Base-by-base conservation (phyloP, 2,797 vertebrate genomes). In the Myotis pilosus region DNA sequence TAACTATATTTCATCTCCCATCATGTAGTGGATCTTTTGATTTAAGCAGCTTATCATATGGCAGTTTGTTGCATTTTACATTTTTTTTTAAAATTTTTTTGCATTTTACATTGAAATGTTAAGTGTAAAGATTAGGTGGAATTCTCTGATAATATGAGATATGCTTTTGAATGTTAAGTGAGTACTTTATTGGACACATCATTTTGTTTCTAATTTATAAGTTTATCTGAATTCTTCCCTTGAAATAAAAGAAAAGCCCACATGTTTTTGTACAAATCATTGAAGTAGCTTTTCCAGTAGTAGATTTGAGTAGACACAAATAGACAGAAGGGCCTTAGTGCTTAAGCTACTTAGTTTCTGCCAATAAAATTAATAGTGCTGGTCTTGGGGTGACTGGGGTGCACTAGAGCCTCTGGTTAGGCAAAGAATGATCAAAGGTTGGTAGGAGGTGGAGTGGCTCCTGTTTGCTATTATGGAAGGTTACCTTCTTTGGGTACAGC, bases 81-180 rank as follows among this genome's bases (percentile, higher is more conserved):
- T 87, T 89, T 74, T 38, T 38, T 38, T 36, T 36, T 36, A 36
- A 36, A 36, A 38, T 38, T 38, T 38, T 38, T 38, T 19, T 86
- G 64, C 30, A 75, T 89, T 87, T 85, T 84, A 72, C 22, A 25
- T 87, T 92, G 69, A 87, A 94, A 76, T 82, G 55, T 87, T 84
- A 72, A 55, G 66, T 91, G 81, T 91, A 93, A 84, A 36, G 38
- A 53, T 78, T 83, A 91, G 57, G 57, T 69, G 53, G 38, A 55
- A 55, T 80, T 53, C n/a, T 91, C 55, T 80, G 72, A 53, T 60
- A 30, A 60, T 44, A 1, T 53, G 69, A 66, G 44, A 49, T 28
- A n/a, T 57, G 25, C 55, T 89, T 94, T 78, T 64, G 28, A 87
- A 87, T 82, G 36, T 85, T 75, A 86, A 91, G 12, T 71, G 25